Evolutionary conservation across 2,113 vertebrate species (phyloP), one percentile per base, ranked within the genome.

Genomic region (Rhinolophus ferrumequinum): DNA sequence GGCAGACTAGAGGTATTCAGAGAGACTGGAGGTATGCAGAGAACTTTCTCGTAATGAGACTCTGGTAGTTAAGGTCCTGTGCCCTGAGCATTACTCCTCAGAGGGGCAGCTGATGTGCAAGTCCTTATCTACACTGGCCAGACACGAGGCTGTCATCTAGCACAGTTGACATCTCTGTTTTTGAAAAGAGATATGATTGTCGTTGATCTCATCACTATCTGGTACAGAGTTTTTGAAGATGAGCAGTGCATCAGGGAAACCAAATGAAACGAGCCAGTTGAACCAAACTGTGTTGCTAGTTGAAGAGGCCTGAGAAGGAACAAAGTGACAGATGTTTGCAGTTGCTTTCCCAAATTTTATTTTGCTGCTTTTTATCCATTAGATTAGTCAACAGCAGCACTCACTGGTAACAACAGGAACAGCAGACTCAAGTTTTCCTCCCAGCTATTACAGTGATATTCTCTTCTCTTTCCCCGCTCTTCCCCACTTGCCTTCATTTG

Each of bases 381-480:
- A 7, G 13, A 64, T 97, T 98, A 97, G 97, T 97, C 97, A 98
- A 98, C 97, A 98, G 98, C 98, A 98, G 94, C 98, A 97, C 98
- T 98, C 96, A 83, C 98, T 99, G 98, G 98, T 97, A 97, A 97
- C 97, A 98, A 80, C 80, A 92, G 98, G 98, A 98, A 99, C 97
- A 97, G 96, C 98, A 98, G 96, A 95, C 9, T 66, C 35, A 30
- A 35, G 41, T 13, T 75, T 89, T 93, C 28, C 54, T 15, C 0
- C 50, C 19, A 30, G 22, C 64, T 54, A 13, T 50, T 26, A 5
- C 2, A 1, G 4, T 6, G 14, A 35, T 22, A 11, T 30, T 30
- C 28, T 33, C 21, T 56, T 2, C 56, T 38, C 52, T 18, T 64
- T 35, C 56, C 4, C 3, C 15, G n/a, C 38, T 54, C 47, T 54